phyloP scores from a whole-genome alignment of 2,888 invertebrate species.

The Cephus spinipes region DNA sequence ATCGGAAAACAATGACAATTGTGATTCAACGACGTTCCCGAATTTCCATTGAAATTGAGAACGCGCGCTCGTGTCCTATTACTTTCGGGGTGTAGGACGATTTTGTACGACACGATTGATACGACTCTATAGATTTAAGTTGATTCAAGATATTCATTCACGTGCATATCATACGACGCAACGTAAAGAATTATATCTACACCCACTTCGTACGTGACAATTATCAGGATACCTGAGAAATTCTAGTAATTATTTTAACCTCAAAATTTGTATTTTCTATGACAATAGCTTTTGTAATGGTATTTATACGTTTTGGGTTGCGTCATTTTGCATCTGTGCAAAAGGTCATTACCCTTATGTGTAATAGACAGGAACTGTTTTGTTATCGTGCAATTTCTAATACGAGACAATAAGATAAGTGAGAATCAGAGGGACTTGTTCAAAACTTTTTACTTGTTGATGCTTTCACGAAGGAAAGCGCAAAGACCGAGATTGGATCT shows the following conservation, averaged over 20 bases:
- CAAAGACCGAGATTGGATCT: background rate
- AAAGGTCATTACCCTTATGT: background rate
- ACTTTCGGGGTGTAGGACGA: background rate
- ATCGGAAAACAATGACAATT: constrained; percentile 30
- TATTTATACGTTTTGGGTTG: background rate
- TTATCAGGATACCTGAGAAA: too few relatives aligned
- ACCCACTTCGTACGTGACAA: too few relatives aligned
- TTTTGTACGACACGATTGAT: background rate
- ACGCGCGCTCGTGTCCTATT: background rate
- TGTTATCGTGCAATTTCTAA: constrained; percentile 33
- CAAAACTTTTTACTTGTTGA: background rate
- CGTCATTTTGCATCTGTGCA: background rate
- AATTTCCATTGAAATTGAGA: background rate
- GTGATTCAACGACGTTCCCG: background rate
- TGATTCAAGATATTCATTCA: background rate
- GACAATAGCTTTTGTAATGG: background rate
- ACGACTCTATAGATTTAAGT: background rate
- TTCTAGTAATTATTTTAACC: background rate
- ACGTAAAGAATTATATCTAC: background rate
- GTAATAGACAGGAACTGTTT: background rate
- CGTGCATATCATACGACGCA: background rate
- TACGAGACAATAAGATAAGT: constrained; percentile 40
- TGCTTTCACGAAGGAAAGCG: background rate
- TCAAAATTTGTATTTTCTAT: background rate
- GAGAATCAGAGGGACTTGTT: background rate